Evolutionary conservation across 2,888 invertebrate species (phyloP).

Genomic region (Phyllotreta striolata): DNA sequence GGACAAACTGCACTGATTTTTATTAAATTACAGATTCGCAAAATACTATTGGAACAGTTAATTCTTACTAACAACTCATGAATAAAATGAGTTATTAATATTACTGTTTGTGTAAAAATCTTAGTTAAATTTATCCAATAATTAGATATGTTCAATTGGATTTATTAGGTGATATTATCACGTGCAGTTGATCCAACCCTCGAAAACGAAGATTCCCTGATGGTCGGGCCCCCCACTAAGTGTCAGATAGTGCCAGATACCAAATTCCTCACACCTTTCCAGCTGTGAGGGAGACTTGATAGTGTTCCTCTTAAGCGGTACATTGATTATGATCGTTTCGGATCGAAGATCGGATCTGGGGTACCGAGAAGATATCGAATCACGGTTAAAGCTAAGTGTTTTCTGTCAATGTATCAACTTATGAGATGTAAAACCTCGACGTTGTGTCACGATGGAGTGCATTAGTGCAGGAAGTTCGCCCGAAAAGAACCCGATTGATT

Average conservation of each 20-base stretch:
- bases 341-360: constrained; percentile 16
- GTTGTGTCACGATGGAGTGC: constrained; percentile 7
- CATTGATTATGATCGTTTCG: constrained; percentile 31
- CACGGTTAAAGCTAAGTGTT: constrained; percentile 9
- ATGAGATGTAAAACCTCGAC: constrained; percentile 3
- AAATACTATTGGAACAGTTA: no score
- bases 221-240: constrained; percentile 44
- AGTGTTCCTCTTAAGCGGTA: constrained; percentile 39
- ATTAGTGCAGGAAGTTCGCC: not conserved
- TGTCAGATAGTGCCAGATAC: constrained; percentile 47
- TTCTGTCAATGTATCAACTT: constrained; percentile 9
- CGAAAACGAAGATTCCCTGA: constrained; percentile 21
- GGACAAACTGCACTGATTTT: no score
- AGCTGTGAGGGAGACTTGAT: constrained; percentile 35
- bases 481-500: no score
- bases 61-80: no score
- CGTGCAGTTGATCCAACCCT: constrained; percentile 9
- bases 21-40: no score
- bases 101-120: no score
- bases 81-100: no score
- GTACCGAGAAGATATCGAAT: constrained; percentile 27
- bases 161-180: no score
- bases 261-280: constrained; percentile 45
- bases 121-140: no score
- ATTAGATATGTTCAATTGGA: no score